Conservation (phyloP, 2,113 vertebrate genomes). For the Psittacara wagleri region DNA sequence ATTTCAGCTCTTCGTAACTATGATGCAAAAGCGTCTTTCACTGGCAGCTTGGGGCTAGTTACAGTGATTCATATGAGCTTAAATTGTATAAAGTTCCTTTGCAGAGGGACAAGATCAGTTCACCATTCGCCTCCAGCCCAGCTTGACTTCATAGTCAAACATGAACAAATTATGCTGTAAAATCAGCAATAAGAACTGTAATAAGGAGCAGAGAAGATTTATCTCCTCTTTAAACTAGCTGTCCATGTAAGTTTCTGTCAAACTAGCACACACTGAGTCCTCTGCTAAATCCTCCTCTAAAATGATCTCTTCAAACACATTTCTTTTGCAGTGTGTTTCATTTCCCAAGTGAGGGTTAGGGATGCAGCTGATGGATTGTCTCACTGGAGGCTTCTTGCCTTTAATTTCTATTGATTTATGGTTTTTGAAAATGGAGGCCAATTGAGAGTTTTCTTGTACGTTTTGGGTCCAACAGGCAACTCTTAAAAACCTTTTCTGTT, state of each 20-base stretch:
- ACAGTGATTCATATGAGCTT: not conserved
- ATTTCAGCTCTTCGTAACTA: not conserved
- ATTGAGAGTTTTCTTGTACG: not conserved
- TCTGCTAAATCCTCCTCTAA: not conserved
- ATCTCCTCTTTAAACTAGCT: slow-evolving; percentile 22
- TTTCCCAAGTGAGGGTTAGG: not conserved
- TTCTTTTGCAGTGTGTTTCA: not conserved
- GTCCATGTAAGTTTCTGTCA: not conserved
- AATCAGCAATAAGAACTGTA: not conserved
- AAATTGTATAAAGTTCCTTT: not conserved
- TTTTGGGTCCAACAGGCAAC: not conserved
- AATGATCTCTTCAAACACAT: not conserved
- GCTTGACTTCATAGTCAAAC: slow-evolving; percentile 14
- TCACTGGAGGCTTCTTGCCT: not conserved
- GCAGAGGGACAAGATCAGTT: not conserved
- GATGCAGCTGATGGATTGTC: not conserved
- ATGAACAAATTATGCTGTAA: slow-evolving; percentile 3
- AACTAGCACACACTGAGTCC: not conserved
- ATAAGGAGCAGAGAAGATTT: slow-evolving; percentile 16
- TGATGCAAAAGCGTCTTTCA: not conserved
- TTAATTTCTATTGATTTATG: not conserved
- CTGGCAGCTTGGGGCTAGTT: not conserved
- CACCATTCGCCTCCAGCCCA: not conserved
- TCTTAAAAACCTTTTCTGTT: not conserved
- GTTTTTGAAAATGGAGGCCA: not conserved